Conservation (phyloP, 2,888 invertebrate species). For the Cheilosia soror region DNA sequence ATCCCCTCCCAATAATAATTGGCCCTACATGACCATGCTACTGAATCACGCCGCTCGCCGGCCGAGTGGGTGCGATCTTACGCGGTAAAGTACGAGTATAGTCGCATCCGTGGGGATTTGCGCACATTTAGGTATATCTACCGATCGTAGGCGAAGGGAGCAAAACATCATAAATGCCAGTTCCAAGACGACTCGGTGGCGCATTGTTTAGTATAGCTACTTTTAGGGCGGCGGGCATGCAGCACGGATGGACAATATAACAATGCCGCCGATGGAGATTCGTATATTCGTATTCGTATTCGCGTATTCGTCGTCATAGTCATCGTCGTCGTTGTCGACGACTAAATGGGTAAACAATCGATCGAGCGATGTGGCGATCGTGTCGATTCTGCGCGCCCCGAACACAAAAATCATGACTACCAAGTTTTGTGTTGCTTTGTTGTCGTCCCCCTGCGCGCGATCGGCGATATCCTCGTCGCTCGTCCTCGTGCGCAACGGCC, state of each 20-base stretch:
- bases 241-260: slow-evolving; percentile 38
- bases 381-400: slow-evolving; percentile 72
- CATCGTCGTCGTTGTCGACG: slow-evolving; percentile 66
- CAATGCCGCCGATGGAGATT: slow-evolving; percentile 68
- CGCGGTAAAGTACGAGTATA: slow-evolving; percentile 51
- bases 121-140: slow-evolving; percentile 19
- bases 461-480: slow-evolving; percentile 4
- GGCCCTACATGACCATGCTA: slow-evolving; percentile 69
- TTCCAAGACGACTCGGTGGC: slow-evolving; percentile 35
- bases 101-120: neutral
- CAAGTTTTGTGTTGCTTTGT: slow-evolving; percentile 62
- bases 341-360: slow-evolving; percentile 82
- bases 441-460: slow-evolving; percentile 15
- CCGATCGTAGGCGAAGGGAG: neutral
- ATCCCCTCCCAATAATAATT: slow-evolving; percentile 62
- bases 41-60: slow-evolving; percentile 62
- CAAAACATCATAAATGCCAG: slow-evolving; percentile 70
- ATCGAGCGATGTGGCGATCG: slow-evolving; percentile 81
- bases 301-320: slow-evolving; percentile 21
- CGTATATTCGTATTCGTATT: slow-evolving; percentile 42
- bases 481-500: slow-evolving; percentile 47
- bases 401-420: slow-evolving; percentile 76
- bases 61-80: slow-evolving; percentile 56
- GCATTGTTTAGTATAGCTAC: slow-evolving; percentile 48
- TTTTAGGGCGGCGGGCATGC: neutral